A percentile compares a stretch with the other conserved stretches of the same genome.
Evolutionary conservation across 2,113 vertebrate genomes (phyloP).

Genomic region (Climacteris rufus): DNA sequence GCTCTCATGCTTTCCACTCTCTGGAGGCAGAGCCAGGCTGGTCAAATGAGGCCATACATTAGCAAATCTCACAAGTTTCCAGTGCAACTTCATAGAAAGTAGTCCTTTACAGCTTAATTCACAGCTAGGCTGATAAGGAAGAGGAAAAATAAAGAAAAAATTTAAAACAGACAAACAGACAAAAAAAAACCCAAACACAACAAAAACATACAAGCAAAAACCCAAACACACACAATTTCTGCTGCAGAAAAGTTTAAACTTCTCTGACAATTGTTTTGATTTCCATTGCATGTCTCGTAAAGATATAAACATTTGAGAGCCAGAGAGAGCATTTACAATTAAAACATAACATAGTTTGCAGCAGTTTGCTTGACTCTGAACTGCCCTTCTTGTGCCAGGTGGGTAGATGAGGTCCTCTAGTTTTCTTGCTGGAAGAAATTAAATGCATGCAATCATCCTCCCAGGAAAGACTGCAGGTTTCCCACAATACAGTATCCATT

Average conservation of each 20-base stretch:
- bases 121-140: background rate
- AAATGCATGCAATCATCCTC: background rate
- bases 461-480: background rate
- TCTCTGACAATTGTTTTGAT: background rate
- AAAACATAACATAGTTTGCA: background rate
- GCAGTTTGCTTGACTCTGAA: background rate
- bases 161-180: no score
- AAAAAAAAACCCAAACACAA: no score
- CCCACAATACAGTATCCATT: background rate
- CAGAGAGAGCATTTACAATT: background rate
- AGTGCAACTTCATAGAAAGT: background rate
- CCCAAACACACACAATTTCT: background rate
- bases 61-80: background rate
- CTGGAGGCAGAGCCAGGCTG: conserved; percentile 4
- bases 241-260: background rate
- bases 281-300: background rate
- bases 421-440: background rate
- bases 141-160: no score
- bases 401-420: background rate
- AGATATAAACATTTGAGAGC: background rate
- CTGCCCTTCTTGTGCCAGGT: background rate
- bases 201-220: no score
- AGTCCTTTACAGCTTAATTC: conserved; percentile 16
- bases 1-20: conserved; percentile 6
- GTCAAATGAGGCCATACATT: conserved; percentile 9